These are phyloP conservation scores for Prorops nasuta DNA, from an alignment of 1,140 invertebrate genomes.

Conservation along the genomic window DNA sequence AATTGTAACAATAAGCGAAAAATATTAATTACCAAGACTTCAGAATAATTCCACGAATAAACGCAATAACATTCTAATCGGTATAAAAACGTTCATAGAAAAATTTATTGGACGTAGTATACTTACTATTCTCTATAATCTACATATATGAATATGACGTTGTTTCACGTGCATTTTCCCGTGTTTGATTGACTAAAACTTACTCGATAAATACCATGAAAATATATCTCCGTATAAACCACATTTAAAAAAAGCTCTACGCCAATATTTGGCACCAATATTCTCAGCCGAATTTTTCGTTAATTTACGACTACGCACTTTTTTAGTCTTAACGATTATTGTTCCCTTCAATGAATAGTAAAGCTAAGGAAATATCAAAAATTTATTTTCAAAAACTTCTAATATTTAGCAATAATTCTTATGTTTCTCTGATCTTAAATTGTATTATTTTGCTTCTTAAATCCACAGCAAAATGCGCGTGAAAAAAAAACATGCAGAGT, in stretches of 20 bases:
- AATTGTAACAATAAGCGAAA: too few relatives aligned
- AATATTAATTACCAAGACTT: too few relatives aligned
- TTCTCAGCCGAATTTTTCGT: too few relatives aligned
- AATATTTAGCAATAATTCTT: too few relatives aligned
- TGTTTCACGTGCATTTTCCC: conserved; percentile 24
- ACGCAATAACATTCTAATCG: conserved; percentile 38
- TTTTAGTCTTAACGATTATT: neutral
- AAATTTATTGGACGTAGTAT: conserved; percentile 43
- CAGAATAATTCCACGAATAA: conserved; percentile 9
- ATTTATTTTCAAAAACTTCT: too few relatives aligned
- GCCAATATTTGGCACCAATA: too few relatives aligned
- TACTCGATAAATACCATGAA: conserved; percentile 18
- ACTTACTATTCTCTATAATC: conserved; percentile 25
- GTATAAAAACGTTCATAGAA: conserved; percentile 48
- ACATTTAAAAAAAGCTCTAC: too few relatives aligned
- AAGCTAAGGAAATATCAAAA: too few relatives aligned
- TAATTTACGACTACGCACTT: too few relatives aligned
- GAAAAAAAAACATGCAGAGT: conserved; percentile 22
- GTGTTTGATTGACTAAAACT: conserved; percentile 13
- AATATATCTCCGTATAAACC: too few relatives aligned
- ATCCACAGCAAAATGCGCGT: conserved; percentile 22
- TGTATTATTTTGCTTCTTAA: too few relatives aligned
- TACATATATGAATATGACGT: conserved; percentile 24
- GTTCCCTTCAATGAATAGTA: neutral
- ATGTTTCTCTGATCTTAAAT: too few relatives aligned